Evolutionary conservation across 2,888 invertebrate species (phyloP).

Genomic region (Drosophila cognata): DNA sequence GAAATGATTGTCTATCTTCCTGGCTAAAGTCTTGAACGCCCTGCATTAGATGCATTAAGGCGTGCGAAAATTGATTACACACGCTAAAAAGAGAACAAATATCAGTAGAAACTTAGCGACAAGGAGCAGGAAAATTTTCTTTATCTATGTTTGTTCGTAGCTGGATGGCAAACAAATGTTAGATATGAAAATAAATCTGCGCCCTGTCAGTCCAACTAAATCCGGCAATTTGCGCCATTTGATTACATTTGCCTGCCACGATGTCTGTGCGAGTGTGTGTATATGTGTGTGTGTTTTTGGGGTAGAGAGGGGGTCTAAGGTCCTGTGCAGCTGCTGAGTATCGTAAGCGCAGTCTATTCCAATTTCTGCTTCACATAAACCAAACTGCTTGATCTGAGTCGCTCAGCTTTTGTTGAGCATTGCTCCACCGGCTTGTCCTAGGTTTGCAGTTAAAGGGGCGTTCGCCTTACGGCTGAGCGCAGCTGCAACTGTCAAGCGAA

Average conservation of each 20-base stretch:
- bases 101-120: conserved; percentile 14
- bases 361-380: not conserved
- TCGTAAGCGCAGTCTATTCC: conserved; percentile 15
- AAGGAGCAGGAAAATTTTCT: conserved; percentile 10
- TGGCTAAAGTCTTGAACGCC: conserved; percentile 16
- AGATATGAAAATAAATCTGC: conserved; percentile 53
- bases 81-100: conserved; percentile 24
- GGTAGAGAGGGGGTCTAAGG: not conserved
- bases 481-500: conserved; percentile 54
- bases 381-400: conserved; percentile 1
- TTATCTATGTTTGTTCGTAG: conserved; percentile 22
- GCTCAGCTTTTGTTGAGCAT: conserved; percentile 1
- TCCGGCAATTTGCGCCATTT: conserved; percentile 53
- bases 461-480: conserved; percentile 44
- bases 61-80: conserved; percentile 31
- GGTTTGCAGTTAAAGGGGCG: not conserved
- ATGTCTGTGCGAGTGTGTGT: not conserved
- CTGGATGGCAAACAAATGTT: conserved; percentile 32
- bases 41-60: conserved; percentile 50
- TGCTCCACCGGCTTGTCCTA: conserved; percentile 1
- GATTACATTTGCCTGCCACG: conserved; percentile 42
- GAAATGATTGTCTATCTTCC: not conserved
- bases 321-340: conserved; percentile 18
- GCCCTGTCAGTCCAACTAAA: conserved; percentile 40
- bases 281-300: not conserved